A percentile compares a stretch with the other conserved stretches of the same genome.
Evolutionary conservation across 2,888 invertebrate genomes (phyloP).

Genomic region (Ischnus inquisitorius): DNA sequence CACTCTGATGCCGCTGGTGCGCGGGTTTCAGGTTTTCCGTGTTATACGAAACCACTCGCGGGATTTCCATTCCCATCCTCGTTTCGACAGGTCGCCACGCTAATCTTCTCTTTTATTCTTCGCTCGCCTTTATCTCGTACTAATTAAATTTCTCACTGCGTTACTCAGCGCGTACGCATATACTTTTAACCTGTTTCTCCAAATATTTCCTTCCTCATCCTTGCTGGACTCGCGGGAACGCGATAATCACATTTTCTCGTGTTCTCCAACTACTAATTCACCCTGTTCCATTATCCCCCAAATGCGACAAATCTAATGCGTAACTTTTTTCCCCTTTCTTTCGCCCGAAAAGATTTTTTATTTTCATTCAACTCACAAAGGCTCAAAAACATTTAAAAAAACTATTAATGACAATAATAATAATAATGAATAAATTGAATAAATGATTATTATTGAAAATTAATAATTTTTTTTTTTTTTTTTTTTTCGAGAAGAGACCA

Average conservation of each 20-base stretch:
- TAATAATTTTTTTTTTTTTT: too few relatives aligned
- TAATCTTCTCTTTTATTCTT: conserved; percentile 61
- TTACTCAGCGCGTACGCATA: conserved; percentile 25
- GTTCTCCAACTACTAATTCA: conserved; percentile 21
- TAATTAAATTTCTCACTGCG: conserved; percentile 62
- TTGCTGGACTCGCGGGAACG: conserved; percentile 15
- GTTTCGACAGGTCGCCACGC: conserved; percentile 56
- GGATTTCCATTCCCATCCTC: conserved; percentile 26
- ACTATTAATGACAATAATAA: too few relatives aligned
- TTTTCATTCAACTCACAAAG: too few relatives aligned
- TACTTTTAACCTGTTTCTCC: conserved; percentile 29
- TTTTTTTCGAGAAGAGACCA: too few relatives aligned
- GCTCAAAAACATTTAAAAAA: too few relatives aligned
- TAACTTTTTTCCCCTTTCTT: not conserved
- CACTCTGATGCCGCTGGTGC: not conserved
- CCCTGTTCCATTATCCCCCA: not conserved
- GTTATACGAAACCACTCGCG: conserved; percentile 7
- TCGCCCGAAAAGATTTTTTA: too few relatives aligned
- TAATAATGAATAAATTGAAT: too few relatives aligned
- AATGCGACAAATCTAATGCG: not conserved
- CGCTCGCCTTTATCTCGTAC: conserved; percentile 38
- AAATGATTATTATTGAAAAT: too few relatives aligned
- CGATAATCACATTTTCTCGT: conserved; percentile 41
- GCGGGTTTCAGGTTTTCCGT: not conserved
- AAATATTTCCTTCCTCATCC: not conserved